A percentile compares a stretch with the other conserved stretches of the same genome.
These are phyloP conservation scores for Lagria hirta DNA, from an alignment of 2,888 invertebrate genomes.

Conservation along the genomic window DNA sequence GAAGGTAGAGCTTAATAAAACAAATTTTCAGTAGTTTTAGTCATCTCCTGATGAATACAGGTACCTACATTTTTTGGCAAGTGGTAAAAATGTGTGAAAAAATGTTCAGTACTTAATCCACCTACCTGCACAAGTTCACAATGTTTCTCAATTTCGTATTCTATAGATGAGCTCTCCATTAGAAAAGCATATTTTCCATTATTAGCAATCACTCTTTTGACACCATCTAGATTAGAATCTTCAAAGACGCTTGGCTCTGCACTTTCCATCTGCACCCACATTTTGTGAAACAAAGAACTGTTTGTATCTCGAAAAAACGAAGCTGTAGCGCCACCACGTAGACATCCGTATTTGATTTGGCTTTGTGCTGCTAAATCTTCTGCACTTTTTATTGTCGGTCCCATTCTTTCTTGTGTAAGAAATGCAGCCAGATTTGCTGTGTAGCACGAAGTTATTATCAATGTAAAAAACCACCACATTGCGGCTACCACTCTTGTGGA, in stretches of 20 bases:
- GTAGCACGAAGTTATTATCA: slow-evolving; percentile 90
- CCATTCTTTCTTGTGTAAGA: slow-evolving; percentile 86
- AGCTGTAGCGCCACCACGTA: slow-evolving; percentile 85
- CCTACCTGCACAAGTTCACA: slow-evolving; percentile 86
- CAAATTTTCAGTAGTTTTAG: no score
- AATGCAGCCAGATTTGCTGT: slow-evolving; percentile 95
- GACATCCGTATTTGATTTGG: slow-evolving; percentile 95
- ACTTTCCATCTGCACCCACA: slow-evolving; percentile 91
- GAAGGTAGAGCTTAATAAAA: no score
- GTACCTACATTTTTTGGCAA: no score
- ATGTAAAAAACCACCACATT: slow-evolving; percentile 92
- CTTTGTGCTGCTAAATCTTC: slow-evolving; percentile 92
- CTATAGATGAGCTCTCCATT: slow-evolving; percentile 94
- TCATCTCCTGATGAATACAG: no score
- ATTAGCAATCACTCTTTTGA: slow-evolving; percentile 77
- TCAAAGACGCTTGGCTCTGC: slow-evolving; percentile 82
- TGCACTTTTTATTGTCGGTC: slow-evolving; percentile 84
- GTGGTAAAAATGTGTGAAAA: no score
- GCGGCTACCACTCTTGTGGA: slow-evolving; percentile 87
- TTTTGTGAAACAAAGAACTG: slow-evolving; percentile 83
- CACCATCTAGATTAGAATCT: slow-evolving; percentile 80
- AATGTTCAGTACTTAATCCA: no score
- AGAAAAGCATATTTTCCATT: slow-evolving; percentile 88
- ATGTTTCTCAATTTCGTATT: slow-evolving; percentile 84
- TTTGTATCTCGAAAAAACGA: slow-evolving; percentile 92